These are phyloP conservation scores for Cherax quadricarinatus DNA, from an alignment of 1,140 invertebrate genomes.

Conservation along the genomic window DNA sequence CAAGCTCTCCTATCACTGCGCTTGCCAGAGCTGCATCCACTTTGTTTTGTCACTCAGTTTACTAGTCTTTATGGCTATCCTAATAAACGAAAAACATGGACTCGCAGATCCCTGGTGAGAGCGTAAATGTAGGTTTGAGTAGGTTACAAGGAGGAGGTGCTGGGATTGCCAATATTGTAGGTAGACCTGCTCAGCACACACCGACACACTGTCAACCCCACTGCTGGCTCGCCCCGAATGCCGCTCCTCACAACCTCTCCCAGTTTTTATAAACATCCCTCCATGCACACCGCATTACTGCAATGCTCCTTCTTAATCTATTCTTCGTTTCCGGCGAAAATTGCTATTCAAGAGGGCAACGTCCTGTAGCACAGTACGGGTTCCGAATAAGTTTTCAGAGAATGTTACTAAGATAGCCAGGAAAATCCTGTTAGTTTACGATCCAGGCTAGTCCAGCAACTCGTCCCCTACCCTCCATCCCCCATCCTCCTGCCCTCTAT, in stretches of 20 bases:
- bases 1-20: not conserved
- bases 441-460: not conserved
- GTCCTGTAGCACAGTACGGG: not conserved
- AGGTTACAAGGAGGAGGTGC: not conserved
- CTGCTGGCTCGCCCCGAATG: conserved; percentile 32
- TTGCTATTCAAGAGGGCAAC: not conserved
- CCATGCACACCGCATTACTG: conserved; percentile 22
- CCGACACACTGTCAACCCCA: conserved; percentile 7
- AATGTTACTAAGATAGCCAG: not conserved
- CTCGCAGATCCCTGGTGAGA: not conserved
- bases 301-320: not conserved
- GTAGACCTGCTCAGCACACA: not conserved
- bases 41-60: not conserved
- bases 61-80: not conserved
- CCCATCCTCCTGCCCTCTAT: not conserved
- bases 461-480: not conserved
- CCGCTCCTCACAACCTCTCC: conserved; percentile 24
- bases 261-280: conserved; percentile 26
- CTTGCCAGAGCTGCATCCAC: not conserved
- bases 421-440: not conserved
- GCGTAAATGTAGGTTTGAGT: not conserved
- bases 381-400: not conserved
- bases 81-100: not conserved
- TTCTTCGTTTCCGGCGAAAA: not conserved
- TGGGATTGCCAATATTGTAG: not conserved